Evolutionary conservation across 2,113 vertebrate species (phyloP), one percentile per base, ranked within the genome.

Genomic region (Pleuronectes platessa): DNA sequence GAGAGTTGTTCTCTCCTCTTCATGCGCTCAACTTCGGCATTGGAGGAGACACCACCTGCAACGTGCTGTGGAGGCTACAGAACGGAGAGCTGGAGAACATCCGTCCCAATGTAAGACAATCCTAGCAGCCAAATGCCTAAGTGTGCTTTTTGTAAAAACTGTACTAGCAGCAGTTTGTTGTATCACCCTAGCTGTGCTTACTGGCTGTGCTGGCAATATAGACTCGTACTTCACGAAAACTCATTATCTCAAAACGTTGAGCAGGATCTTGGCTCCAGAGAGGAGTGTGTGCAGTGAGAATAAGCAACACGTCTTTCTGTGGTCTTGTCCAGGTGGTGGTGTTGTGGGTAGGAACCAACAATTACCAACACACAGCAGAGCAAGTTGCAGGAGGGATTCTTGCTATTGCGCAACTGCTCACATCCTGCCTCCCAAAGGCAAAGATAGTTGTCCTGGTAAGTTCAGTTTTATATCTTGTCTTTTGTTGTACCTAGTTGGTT

Each of bases 11-110:
- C 90, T 99, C 97, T 26, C 98, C 98, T 0, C 96, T 99, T 51
- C 98, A 99, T 15, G 97, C 98, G 0, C 87, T 99, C 69, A 99
- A 98, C 88, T 99, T 99, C 90, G 97, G 97, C 58, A 96, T 99
- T 6, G 97, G 95, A 2, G 97, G 96, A 11, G 98, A 99, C 93
- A 99, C 96, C 72, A 99, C 98, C 2, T 95, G 96, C 49, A 97
- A 99, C 0, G 96, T 99, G 11, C 92, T 99, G 23, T 99, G 98
- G 98, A 96, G 98, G 66, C 94, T 99, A 85, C 96, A 99, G 93
- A 99, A 99, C 0, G 97, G 98, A 49, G 97, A 99, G 86, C 94
- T 99, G 90, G 95, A 98, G 78, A 99, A 99, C 92, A 99, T 99
- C 85, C 94, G 96, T 51, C 98, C 98, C 68, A 97, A 98, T 95